Evolutionary conservation across 2,888 invertebrate genomes (phyloP).

Genomic region (Ecdyonurus torrentis): DNA sequence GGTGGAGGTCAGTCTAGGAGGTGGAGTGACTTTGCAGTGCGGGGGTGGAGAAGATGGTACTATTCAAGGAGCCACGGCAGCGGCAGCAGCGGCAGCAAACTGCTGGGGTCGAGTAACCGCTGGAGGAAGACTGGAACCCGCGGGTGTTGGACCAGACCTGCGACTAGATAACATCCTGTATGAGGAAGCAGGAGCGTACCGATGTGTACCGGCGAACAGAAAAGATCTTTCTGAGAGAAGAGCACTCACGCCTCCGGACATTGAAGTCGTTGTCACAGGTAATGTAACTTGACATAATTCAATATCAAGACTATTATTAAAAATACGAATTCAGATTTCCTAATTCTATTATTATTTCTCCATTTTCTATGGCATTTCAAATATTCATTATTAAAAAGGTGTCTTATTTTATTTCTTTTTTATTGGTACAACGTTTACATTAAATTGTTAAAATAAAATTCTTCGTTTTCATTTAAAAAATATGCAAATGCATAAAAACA

Average conservation of each 20-base stretch:
- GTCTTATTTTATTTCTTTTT: too few relatives aligned
- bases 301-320: too few relatives aligned
- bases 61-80: slow-evolving; percentile 55
- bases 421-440: too few relatives aligned
- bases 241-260: slow-evolving; percentile 20
- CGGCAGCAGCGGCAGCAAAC: slow-evolving; percentile 39
- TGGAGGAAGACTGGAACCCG: slow-evolving; percentile 28
- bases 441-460: too few relatives aligned
- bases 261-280: slow-evolving; percentile 32
- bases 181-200: slow-evolving; percentile 59
- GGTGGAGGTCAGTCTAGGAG: slow-evolving; percentile 64
- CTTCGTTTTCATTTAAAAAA: too few relatives aligned
- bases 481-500: too few relatives aligned
- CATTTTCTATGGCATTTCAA: too few relatives aligned
- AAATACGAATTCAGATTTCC: too few relatives aligned
- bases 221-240: slow-evolving; percentile 15
- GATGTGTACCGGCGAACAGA: slow-evolving; percentile 45
- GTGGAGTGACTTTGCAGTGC: slow-evolving; percentile 72
- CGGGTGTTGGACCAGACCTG: slow-evolving; percentile 40
- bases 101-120: slow-evolving; percentile 29
- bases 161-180: slow-evolving; percentile 52
- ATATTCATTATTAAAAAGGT: too few relatives aligned
- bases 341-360: too few relatives aligned
- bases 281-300: too few relatives aligned
- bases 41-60: slow-evolving; percentile 67